These are phyloP conservation scores for Drosophila miranda DNA, from an alignment of 1,140 invertebrate genomes.

Conservation along the genomic window DNA sequence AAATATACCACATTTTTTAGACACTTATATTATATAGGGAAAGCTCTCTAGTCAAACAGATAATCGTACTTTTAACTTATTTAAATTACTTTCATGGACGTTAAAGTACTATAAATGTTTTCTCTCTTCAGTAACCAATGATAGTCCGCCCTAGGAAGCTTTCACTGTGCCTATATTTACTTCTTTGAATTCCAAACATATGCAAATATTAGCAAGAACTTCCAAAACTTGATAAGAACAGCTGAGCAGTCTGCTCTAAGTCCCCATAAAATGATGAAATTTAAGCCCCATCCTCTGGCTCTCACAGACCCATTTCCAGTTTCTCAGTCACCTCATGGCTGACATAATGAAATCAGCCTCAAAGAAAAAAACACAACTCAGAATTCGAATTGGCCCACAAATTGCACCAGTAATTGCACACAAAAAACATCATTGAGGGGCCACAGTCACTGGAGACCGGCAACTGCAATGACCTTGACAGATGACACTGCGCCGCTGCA, in stretches of 20 bases:
- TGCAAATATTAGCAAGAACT: conserved; percentile 9
- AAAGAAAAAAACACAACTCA: conserved; percentile 15
- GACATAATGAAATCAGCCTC: conserved; percentile 52
- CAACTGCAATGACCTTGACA: conserved; percentile 72
- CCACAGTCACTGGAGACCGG: conserved; percentile 23
- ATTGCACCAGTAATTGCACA: conserved; percentile 41
- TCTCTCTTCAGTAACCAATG: no score
- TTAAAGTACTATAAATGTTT: no score
- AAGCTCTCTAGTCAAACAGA: no score
- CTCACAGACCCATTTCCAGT: no score
- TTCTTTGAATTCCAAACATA: conserved; percentile 5
- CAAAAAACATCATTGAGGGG: conserved; percentile 10
- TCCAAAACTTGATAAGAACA: conserved; percentile 10
- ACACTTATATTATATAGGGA: no score
- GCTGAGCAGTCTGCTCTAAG: conserved; percentile 5
- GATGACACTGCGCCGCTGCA: conserved; percentile 63
- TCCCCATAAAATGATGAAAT: conserved; percentile 18
- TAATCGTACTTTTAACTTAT: no score
- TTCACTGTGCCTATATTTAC: no score
- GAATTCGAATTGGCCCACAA: conserved; percentile 36
- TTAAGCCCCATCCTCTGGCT: not conserved
- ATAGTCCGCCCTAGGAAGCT: no score
- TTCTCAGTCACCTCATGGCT: conserved; percentile 7
- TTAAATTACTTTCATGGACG: no score
- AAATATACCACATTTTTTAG: not conserved